Evolutionary conservation across 2,797 vertebrate genomes (phyloP).

Genomic region (Gambusia yucatana): DNA sequence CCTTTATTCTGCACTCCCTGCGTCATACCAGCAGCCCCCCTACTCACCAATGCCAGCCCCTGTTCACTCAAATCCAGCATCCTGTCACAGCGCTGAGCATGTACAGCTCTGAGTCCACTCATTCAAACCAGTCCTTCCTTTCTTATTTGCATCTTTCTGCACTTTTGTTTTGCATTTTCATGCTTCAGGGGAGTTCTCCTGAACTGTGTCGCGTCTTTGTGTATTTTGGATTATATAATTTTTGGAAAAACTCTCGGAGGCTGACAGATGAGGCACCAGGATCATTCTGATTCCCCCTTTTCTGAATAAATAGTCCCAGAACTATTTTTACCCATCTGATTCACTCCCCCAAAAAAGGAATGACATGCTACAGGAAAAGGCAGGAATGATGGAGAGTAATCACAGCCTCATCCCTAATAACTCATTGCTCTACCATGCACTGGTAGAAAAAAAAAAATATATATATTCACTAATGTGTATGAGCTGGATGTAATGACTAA

Average conservation of each 20-base stretch:
- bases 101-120: constrained; percentile 12
- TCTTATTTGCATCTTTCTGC: not conserved
- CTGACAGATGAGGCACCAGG: constrained; percentile 24
- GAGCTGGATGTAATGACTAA: not conserved
- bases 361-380: constrained; percentile 2
- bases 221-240: constrained; percentile 13
- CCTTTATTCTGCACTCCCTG: constrained; percentile 64
- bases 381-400: not conserved
- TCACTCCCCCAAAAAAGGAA: constrained; percentile 13
- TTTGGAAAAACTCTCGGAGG: not conserved
- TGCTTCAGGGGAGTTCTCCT: not conserved
- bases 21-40: constrained; percentile 41
- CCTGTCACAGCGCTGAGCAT: constrained; percentile 20
- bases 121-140: not conserved
- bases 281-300: not conserved
- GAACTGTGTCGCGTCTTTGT: constrained; percentile 4
- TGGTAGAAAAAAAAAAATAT: not conserved
- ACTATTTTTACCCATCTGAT: constrained; percentile 22
- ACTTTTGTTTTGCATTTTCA: constrained; percentile 3
- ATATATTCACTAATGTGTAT: not conserved
- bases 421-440: not conserved
- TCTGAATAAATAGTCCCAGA: constrained; percentile 13
- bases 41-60: constrained; percentile 38
- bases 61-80: constrained; percentile 50
- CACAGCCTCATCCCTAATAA: not conserved